Evolutionary conservation across 2,797 vertebrate genomes (phyloP).

Genomic region (Kryptopterus vitreolus): DNA sequence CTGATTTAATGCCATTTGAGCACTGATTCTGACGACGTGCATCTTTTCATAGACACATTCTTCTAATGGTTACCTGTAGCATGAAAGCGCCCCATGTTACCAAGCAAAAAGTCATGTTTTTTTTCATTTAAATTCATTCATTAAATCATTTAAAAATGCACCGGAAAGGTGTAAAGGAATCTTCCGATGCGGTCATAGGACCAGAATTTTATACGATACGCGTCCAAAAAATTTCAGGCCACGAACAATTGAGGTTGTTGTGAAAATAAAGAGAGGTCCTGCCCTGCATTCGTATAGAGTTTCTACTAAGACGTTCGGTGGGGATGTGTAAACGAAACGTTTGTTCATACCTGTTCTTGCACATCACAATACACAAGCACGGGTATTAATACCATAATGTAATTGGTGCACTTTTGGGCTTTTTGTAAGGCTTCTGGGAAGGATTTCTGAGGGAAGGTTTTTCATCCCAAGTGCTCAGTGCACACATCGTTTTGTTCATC

Average conservation of each 20-base stretch:
- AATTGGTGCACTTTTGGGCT: background rate
- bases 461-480: background rate
- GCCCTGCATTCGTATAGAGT: background rate
- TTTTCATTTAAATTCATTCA: too few relatives aligned
- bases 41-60: background rate
- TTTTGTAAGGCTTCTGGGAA: background rate
- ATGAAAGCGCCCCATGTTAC: background rate
- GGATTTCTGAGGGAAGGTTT: background rate
- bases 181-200: background rate
- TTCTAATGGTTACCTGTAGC: background rate
- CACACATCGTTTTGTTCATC: background rate
- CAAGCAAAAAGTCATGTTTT: background rate
- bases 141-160: constrained; percentile 7
- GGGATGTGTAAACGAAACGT: background rate
- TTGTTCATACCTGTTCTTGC: background rate
- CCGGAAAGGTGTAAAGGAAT: background rate
- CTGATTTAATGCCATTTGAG: background rate
- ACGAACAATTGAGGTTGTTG: background rate
- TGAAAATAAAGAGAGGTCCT: background rate
- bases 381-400: background rate
- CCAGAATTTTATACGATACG: background rate
- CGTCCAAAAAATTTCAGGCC: background rate
- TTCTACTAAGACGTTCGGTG: background rate
- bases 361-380: background rate
- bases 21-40: background rate